phyloP scores from a whole-genome alignment of 2,113 vertebrate genomes.

The Ahaetulla prasina region DNA sequence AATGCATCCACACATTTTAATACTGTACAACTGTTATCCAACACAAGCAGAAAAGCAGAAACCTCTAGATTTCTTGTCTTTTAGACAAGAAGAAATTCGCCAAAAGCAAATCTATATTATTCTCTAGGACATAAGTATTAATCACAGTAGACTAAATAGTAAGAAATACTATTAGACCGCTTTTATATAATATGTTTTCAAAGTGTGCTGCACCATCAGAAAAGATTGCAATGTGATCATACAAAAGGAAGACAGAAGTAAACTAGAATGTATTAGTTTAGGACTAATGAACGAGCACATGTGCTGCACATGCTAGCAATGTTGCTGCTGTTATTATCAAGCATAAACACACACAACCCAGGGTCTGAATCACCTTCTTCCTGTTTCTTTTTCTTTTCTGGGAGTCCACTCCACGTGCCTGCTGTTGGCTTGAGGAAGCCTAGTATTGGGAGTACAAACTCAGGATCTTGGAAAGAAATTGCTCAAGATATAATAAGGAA shows the following conservation, averaged over 20 bases:
- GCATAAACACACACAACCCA: neutral
- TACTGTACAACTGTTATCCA: neutral
- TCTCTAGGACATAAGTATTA: neutral
- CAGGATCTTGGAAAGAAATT: conserved; percentile 2
- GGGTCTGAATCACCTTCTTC: conserved; percentile 51
- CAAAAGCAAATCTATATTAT: neutral
- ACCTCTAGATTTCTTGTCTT: neutral
- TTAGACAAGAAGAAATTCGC: neutral
- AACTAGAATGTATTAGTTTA: neutral
- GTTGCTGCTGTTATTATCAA: conserved; percentile 15
- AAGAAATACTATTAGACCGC: accelerated
- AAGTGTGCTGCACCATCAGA: neutral
- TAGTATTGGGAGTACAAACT: conserved; percentile 45
- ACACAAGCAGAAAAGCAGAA: neutral
- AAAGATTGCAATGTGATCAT: neutral
- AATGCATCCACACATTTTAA: neutral
- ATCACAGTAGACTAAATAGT: neutral
- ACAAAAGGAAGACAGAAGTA: neutral
- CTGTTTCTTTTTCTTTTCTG: conserved; percentile 46
- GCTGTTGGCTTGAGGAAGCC: conserved; percentile 20
- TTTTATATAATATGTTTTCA: neutral
- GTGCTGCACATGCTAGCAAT: neutral
- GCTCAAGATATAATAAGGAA: neutral
- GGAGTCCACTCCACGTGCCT: conserved; percentile 37
- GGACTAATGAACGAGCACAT: conserved; percentile 11